Conservation (phyloP, 2,113 vertebrate genomes). For the Cyprinus carpio region DNA sequence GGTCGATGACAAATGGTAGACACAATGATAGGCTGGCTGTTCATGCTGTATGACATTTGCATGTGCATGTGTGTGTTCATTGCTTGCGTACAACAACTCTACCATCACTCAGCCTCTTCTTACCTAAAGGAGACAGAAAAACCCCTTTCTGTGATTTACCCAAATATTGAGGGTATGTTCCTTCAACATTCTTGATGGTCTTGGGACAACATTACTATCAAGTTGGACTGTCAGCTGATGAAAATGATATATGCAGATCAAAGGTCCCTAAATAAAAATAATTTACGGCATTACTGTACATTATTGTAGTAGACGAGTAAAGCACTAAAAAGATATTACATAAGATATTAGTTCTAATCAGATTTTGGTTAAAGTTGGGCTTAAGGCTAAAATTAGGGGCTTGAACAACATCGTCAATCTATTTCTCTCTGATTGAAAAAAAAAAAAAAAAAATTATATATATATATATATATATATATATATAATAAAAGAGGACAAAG, state of each 20-base stretch:
- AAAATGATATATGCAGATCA: no score
- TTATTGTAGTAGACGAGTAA: not conserved
- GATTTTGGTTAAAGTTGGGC: not conserved
- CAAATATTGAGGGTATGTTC: no score
- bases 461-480: no score
- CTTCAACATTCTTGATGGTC: no score
- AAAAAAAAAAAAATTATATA: no score
- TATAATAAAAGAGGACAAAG: no score
- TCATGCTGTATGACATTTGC: not conserved
- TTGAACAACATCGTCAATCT: not conserved
- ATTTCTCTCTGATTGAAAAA: not conserved
- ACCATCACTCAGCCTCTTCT: slow-evolving; percentile 2
- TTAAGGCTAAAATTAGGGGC: not conserved
- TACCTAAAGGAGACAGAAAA: not conserved
- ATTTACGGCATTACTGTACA: no score
- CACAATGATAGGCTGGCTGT: slow-evolving; percentile 10
- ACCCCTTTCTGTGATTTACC: not conserved
- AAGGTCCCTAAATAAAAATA: no score
- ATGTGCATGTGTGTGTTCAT: slow-evolving; percentile 6
- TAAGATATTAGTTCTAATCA: no score
- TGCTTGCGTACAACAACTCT: slow-evolving; percentile 8
- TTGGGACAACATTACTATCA: not conserved
- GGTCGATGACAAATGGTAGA: not conserved
- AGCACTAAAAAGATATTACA: no score
- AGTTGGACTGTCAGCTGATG: not conserved